Evolutionary conservation across 2,888 invertebrate genomes (phyloP), one percentile per base, ranked within the genome.

Genomic region (Melipona bicolor): DNA sequence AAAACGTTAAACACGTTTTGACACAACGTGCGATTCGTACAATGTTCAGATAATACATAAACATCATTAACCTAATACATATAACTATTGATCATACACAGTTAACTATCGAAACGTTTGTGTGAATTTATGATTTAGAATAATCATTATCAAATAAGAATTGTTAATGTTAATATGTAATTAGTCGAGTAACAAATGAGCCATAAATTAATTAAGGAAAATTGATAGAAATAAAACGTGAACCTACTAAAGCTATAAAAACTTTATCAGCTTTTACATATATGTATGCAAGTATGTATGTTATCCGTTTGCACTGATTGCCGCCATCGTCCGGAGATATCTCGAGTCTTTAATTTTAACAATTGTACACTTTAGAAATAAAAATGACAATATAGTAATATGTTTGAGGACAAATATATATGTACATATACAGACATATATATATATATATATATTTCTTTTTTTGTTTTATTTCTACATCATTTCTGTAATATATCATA

Each of bases 261-360:
- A 27, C 9, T 43, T 43, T 52, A n/a, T 61, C 54, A 17, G 13
- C 4, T 56, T 50, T 67, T 21, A 43, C 11, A 36, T 49, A 67
- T 19, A 36, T 15, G 19, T 17, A 54, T 50, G 19, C 19, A 52
- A 19, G 17, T 52, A 19, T 19, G 17, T 52, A 19, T 19, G 64
- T 69, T 11, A 43, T 24, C 19, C 13, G 67, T 64, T 21, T 64
- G 75, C 79, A 79, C 19, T 64, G 59, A 21, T 72, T 49, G 24
- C 69, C 79, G 69, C 79, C 69, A 79, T 75, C 75, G 75, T 56
- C 79, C 64, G 19, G 3, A 75, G 27, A 64, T 64, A 62, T 50
- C 4, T 36, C 6, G 24, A 62, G n/a, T 15, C n/a, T 43, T 81
- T 52, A 49, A 71, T 50, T 78, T 56, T 36, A 36, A 32, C 32